phyloP scores from a whole-genome alignment of 2,888 invertebrate species.

The Siphonodentalium dalli region DNA sequence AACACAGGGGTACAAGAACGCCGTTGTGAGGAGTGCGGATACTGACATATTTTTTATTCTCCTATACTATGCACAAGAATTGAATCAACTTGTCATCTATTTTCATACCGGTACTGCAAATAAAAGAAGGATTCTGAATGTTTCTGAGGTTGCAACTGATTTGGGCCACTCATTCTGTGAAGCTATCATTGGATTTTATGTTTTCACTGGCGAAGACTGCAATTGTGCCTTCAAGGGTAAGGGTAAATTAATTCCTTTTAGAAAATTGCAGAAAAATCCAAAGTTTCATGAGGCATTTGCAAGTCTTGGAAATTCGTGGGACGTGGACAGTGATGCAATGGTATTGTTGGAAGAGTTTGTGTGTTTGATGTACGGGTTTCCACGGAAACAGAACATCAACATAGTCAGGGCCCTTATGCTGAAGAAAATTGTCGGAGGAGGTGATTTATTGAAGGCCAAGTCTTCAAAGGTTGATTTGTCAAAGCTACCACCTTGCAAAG shows the following conservation, averaged over 20 bases:
- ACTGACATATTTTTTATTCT: no score
- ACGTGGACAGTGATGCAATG: background rate
- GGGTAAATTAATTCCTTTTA: conserved; percentile 18
- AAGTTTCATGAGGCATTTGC: background rate
- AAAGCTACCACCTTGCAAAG: conserved; percentile 15
- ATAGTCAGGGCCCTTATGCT: conserved; percentile 6
- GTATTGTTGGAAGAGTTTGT: conserved; percentile 1
- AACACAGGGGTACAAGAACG: no score
- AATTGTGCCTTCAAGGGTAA: conserved; percentile 24
- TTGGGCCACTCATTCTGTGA: conserved; percentile 10
- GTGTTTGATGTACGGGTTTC: conserved; percentile 13
- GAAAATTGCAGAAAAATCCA: conserved; percentile 17
- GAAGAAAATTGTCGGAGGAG: conserved; percentile 21
- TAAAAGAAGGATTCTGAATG: no score
- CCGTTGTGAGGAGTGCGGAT: no score
- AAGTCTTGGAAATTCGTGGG: conserved; percentile 11
- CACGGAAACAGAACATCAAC: conserved; percentile 2
- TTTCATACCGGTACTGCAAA: no score
- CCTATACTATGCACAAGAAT: no score
- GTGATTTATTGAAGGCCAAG: conserved; percentile 13
- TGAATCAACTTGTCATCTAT: no score
- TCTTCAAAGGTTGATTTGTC: conserved; percentile 25
- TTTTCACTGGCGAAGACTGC: conserved; percentile 13
- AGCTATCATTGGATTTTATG: conserved; percentile 16
- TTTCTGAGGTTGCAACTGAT: no score